These are phyloP conservation scores for Petrolisthes manimaculis DNA, from an alignment of 2,888 invertebrate species.

Conservation along the genomic window DNA sequence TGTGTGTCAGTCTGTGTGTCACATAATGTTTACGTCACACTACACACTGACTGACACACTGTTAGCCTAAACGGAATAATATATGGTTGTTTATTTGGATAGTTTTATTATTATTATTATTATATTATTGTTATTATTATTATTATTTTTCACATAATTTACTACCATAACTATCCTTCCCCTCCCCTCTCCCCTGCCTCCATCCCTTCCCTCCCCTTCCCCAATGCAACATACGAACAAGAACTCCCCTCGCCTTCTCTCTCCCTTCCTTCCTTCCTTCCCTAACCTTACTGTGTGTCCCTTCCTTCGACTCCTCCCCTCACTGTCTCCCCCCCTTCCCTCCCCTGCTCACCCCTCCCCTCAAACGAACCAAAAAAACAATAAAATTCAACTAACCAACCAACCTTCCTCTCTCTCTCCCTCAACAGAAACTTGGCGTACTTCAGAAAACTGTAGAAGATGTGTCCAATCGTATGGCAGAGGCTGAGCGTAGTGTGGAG, in stretches of 20 bases:
- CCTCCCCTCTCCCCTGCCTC: background rate
- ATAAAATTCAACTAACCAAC: background rate
- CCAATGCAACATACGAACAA: background rate
- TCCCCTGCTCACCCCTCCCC: background rate
- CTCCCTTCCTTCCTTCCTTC: background rate
- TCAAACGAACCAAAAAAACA: background rate
- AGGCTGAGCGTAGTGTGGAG: slow-evolving; percentile 83
- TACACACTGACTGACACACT: no score
- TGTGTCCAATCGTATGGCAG: slow-evolving; percentile 83
- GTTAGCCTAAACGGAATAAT: no score
- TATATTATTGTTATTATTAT: no score
- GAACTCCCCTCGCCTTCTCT: background rate
- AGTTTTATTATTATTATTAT: no score
- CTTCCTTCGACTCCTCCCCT: no score
- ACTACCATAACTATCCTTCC: background rate
- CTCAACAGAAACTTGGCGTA: slow-evolving; percentile 87
- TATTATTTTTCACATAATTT: background rate
- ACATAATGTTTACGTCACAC: background rate
- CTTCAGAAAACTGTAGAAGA: slow-evolving; percentile 92
- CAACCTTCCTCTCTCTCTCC: slow-evolving; percentile 48
- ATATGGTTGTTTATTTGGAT: no score
- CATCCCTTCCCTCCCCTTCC: background rate
- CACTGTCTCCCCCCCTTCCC: background rate
- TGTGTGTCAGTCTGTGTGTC: background rate
- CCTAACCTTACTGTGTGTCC: no score